A percentile compares a stretch with the other conserved stretches of the same genome.
These are phyloP conservation scores for Rambutsinella grinnellia DNA, from an alignment of 2,888 invertebrate species.

Conservation along the genomic window DNA sequence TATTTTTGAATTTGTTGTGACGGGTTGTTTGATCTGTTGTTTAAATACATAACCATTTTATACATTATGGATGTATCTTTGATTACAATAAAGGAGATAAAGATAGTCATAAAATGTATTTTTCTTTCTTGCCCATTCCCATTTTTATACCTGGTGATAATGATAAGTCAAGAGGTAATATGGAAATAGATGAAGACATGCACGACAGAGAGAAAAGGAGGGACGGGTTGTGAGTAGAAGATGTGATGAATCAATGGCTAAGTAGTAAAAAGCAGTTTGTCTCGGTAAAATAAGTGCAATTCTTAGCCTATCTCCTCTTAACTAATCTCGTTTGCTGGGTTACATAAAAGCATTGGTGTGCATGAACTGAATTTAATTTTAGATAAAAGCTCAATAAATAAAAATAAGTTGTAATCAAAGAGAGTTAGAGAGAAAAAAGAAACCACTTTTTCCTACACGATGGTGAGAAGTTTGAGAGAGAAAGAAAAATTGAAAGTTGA, in stretches of 20 bases:
- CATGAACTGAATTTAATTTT: slow-evolving; percentile 52
- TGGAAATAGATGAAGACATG: neutral
- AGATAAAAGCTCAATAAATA: slow-evolving; percentile 43
- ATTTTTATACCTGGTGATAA: neutral
- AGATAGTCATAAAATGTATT: slow-evolving; percentile 7
- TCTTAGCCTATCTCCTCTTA: neutral
- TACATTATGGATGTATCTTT: neutral
- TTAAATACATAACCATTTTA: neutral
- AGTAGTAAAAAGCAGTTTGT: neutral
- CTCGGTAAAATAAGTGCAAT: slow-evolving; percentile 5
- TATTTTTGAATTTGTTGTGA: neutral
- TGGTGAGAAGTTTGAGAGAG: neutral
- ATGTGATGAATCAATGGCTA: neutral
- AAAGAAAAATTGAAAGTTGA: slow-evolving; percentile 14
- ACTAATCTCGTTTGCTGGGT: slow-evolving; percentile 1
- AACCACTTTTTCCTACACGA: neutral
- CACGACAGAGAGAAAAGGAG: slow-evolving; percentile 1
- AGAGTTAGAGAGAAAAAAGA: slow-evolving; percentile 7
- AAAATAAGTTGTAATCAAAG: slow-evolving; percentile 13
- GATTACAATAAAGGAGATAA: slow-evolving; percentile 16
- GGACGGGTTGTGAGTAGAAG: no score
- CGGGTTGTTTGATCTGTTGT: neutral
- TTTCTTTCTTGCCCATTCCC: neutral
- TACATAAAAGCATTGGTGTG: slow-evolving; percentile 26
- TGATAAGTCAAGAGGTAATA: neutral